Conservation (phyloP, 2,113 vertebrate genomes). For the Xenus cinereus region DNA sequence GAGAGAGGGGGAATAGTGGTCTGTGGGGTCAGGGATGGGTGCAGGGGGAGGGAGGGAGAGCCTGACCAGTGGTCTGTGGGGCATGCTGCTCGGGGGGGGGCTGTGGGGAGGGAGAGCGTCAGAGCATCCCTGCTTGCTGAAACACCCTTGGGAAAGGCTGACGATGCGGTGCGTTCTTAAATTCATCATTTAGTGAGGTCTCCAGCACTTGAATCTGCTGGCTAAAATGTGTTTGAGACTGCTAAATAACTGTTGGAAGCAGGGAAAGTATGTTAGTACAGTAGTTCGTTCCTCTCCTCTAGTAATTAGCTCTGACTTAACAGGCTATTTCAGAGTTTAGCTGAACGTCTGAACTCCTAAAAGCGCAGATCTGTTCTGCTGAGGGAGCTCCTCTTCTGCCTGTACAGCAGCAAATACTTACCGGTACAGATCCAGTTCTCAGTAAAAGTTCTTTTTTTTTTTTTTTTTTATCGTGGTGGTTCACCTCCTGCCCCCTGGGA, state of each 20-base stretch:
- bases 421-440: neutral
- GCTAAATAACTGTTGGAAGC: neutral
- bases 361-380: neutral
- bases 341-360: neutral
- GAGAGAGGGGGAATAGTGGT: neutral
- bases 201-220: neutral
- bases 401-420: neutral
- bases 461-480: slow-evolving; percentile 25
- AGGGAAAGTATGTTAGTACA: neutral
- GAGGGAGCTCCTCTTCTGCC: neutral
- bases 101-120: neutral
- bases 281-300: neutral
- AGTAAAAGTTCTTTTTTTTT: neutral
- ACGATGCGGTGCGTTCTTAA: neutral
- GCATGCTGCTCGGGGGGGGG: neutral
- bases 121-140: neutral
- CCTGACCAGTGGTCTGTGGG: fast-evolving
- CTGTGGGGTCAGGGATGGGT: neutral
- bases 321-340: neutral
- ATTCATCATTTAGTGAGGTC: neutral
- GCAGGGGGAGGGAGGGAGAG: neutral
- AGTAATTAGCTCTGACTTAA: slow-evolving; percentile 20
- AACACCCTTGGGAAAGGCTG: neutral
- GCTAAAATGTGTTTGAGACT: neutral
- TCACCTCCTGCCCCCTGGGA: slow-evolving; percentile 29